Conservation (phyloP, 1,140 invertebrate genomes). For the Musca domestica region DNA sequence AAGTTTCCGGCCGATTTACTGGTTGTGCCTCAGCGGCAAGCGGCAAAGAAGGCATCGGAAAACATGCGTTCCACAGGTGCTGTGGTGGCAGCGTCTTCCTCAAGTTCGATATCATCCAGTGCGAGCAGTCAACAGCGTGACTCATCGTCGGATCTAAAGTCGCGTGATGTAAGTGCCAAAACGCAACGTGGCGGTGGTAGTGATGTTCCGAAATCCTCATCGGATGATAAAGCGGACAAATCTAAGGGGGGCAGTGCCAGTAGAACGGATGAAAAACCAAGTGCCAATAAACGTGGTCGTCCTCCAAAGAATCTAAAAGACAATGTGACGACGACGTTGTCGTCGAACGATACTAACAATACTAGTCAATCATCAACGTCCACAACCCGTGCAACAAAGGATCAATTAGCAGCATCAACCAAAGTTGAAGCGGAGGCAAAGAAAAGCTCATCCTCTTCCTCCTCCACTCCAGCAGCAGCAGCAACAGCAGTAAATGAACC, state of each 20-base stretch:
- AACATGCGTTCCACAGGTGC: slow-evolving; percentile 70
- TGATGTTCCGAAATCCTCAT: background rate
- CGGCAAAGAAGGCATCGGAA: slow-evolving; percentile 86
- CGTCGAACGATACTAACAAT: background rate
- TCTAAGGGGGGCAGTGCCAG: background rate
- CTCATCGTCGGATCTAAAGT: background rate
- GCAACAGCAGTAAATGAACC: background rate
- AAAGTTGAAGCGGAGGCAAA: slow-evolving; percentile 6
- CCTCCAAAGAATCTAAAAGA: slow-evolving; percentile 37
- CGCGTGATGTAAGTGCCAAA: slow-evolving; percentile 27
- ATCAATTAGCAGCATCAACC: background rate
- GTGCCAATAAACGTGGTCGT: slow-evolving; percentile 34
- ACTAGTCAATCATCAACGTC: slow-evolving; percentile 1
- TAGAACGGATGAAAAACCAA: slow-evolving; percentile 2
- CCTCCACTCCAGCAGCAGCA: slow-evolving; percentile 16
- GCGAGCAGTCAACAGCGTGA: slow-evolving; percentile 3
- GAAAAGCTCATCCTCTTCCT: slow-evolving; percentile 14
- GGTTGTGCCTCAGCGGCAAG: slow-evolving; percentile 87
- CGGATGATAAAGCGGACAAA: slow-evolving; percentile 32
- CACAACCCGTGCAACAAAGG: slow-evolving; percentile 3
- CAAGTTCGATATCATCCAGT: background rate
- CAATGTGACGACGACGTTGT: too few species aligned
- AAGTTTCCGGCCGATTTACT: slow-evolving; percentile 73
- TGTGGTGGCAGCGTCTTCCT: background rate
- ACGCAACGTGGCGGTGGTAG: slow-evolving; percentile 20